A percentile compares a stretch with the other conserved stretches of the same genome.
These are phyloP conservation scores for Eupeodes corollae DNA, from an alignment of 1,140 invertebrate genomes.

Conservation along the genomic window DNA sequence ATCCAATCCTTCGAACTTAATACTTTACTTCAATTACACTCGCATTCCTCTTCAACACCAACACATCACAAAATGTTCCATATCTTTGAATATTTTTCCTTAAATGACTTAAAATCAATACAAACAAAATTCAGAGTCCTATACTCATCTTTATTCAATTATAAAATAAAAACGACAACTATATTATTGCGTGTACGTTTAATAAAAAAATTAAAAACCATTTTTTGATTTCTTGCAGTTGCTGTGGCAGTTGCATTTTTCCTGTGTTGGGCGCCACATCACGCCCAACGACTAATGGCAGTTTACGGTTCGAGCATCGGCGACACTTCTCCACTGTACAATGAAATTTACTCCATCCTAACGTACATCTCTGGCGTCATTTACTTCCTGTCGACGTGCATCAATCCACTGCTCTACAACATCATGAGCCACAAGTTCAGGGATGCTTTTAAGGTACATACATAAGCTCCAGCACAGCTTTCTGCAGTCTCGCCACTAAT, in stretches of 20 bases:
- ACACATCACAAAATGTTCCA: too few relatives aligned
- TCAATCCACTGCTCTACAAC: constrained; percentile 77
- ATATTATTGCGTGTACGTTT: background rate
- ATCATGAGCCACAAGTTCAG: constrained; percentile 82
- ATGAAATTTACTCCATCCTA: constrained; percentile 46
- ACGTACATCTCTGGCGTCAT: constrained; percentile 59
- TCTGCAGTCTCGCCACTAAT: background rate
- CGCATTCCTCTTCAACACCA: too few relatives aligned
- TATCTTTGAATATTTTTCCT: too few relatives aligned
- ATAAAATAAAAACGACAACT: background rate
- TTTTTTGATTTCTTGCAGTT: constrained; percentile 47
- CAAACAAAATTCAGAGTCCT: too few relatives aligned
- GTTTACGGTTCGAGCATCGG: constrained; percentile 46
- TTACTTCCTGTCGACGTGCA: constrained; percentile 60
- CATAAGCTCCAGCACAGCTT: too few relatives aligned
- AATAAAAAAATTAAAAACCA: background rate
- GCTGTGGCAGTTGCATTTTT: constrained; percentile 91
- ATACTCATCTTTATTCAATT: too few relatives aligned
- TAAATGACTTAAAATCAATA: too few relatives aligned
- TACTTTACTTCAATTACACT: too few relatives aligned
- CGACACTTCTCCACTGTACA: constrained; percentile 36
- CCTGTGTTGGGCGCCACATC: constrained; percentile 90
- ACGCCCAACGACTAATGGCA: constrained; percentile 70
- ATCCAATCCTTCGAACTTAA: too few relatives aligned
- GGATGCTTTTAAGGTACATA: constrained; percentile 64